These are phyloP conservation scores for Hystrix brachyura DNA, from an alignment of 2,113 vertebrate genomes.

Conservation along the genomic window DNA sequence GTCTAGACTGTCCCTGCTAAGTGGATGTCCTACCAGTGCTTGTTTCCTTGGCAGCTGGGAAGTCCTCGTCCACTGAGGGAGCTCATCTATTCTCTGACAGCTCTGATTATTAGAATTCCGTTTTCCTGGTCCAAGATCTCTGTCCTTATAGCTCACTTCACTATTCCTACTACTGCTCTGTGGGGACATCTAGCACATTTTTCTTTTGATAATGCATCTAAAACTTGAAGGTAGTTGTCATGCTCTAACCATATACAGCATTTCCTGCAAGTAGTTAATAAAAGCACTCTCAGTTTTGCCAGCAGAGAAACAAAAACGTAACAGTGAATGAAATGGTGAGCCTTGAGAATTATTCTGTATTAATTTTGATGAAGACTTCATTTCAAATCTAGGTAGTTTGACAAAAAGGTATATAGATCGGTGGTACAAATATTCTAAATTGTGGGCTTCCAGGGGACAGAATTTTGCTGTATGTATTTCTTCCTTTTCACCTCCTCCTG, in stretches of 20 bases:
- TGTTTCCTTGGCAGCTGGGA: not conserved
- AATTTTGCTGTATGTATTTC: constrained; percentile 9
- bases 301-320: constrained; percentile 29
- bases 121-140: constrained; percentile 1
- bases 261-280: not conserved
- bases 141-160: constrained; percentile 12
- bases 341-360: not conserved
- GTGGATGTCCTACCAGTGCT: not conserved
- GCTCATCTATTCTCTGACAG: constrained; percentile 21
- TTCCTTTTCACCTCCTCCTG: not conserved
- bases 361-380: constrained; percentile 40
- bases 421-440: not conserved
- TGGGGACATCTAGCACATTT: not conserved
- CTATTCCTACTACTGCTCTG: constrained; percentile 3
- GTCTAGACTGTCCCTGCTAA: not conserved
- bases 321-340: not conserved
- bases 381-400: constrained; percentile 20
- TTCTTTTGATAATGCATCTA: not conserved
- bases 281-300: constrained; percentile 31
- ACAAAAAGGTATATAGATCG: not conserved
- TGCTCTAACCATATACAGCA: constrained; percentile 3
- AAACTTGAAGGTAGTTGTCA: not conserved
- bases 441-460: not conserved
- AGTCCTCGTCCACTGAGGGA: constrained; percentile 13
- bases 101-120: constrained; percentile 45